Conservation (phyloP, 2,113 vertebrate species). For the Nesogale talazaci region DNA sequence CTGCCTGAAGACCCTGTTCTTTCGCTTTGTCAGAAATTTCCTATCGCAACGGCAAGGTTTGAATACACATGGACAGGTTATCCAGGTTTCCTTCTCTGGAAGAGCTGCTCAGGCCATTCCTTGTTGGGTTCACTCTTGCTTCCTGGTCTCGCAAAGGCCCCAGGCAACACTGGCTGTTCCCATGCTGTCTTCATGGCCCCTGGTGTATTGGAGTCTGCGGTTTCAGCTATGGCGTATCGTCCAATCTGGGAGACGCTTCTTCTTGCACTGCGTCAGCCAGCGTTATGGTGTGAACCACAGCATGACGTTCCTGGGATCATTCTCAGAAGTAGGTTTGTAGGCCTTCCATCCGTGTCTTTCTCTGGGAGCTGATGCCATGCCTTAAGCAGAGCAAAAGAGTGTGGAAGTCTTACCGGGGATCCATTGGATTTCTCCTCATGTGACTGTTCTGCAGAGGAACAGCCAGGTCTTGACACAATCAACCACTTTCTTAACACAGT, state of each 20-base stretch:
- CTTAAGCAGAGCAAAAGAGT: background rate
- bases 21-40: background rate
- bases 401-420: too few species aligned
- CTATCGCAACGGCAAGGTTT: background rate
- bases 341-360: background rate
- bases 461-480: background rate
- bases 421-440: background rate
- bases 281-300: background rate
- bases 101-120: background rate
- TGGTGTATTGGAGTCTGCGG: background rate
- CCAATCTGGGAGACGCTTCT: background rate
- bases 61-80: background rate
- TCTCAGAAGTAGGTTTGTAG: background rate
- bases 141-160: too few species aligned
- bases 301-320: background rate
- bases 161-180: background rate
- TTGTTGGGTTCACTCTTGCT: background rate
- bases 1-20: background rate
- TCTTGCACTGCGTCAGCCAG: background rate
- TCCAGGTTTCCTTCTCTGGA: background rate
- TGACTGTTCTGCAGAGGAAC: background rate
- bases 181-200: background rate
- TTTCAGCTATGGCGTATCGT: background rate
- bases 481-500: background rate
- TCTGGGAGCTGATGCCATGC: background rate